These are phyloP conservation scores for Nudaria mundana DNA, from an alignment of 2,888 invertebrate genomes.

Conservation along the genomic window DNA sequence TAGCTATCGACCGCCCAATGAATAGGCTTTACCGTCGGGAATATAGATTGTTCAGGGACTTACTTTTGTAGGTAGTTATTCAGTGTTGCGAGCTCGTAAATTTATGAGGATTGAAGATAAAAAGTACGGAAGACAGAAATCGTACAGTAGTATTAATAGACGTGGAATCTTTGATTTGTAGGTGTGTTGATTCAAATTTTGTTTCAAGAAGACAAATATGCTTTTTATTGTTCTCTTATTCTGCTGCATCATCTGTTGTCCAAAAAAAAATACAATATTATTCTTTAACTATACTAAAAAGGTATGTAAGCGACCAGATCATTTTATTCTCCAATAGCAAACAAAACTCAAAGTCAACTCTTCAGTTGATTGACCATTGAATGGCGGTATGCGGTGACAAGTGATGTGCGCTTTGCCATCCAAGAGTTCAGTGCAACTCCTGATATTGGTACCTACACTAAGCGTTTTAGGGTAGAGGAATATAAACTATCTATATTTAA, in stretches of 20 bases:
- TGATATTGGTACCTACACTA: too few species aligned
- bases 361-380: conserved; percentile 50
- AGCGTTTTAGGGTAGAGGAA: too few species aligned
- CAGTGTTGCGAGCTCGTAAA: neutral
- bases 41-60: conserved; percentile 15
- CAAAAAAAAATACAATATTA: neutral
- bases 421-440: too few species aligned
- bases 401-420: conserved; percentile 25
- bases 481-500: too few species aligned
- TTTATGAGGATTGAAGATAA: neutral
- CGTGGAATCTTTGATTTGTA: too few species aligned
- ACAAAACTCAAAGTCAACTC: too few species aligned
- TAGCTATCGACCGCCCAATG: conserved; percentile 53
- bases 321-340: too few species aligned
- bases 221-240: neutral
- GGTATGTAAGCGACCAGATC: neutral
- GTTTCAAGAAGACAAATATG: too few species aligned
- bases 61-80: neutral
- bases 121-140: neutral
- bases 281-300: neutral
- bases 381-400: conserved; percentile 38
- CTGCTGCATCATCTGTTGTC: neutral
- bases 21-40: conserved; percentile 37
- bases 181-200: too few species aligned
- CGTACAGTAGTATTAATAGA: neutral